Base-by-base conservation (phyloP, 2,888 invertebrate species). In the Mactromeris polynyma region DNA sequence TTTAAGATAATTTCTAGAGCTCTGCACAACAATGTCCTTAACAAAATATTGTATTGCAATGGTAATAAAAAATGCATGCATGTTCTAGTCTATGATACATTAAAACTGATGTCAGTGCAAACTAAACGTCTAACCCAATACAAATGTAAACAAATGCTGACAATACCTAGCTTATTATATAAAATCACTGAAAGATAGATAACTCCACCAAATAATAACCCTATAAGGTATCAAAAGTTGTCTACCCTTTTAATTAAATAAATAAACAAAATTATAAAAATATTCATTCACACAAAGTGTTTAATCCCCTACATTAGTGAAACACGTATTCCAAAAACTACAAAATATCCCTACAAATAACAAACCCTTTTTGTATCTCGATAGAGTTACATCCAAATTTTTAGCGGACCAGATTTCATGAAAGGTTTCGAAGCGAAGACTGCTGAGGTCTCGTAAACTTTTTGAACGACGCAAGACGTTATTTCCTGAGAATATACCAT, bases 381-480 rank as follows among this genome's bases (percentile, higher is more conserved):
- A 84, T 9, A 88, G 38, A 21, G 86, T 82, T 54, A 87, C n/a
- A 26, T 86, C 88, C 64, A 90, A 42, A 87, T 83, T 42, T 78
- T 83, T 83, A 19, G 90, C 78, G 46, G 84, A 80, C 89, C 88
- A 90, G 2, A 86, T 80, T 36, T 89, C 90, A 36, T 81, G 88
- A 19, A 89, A 40, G 21, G 42, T 85, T 51, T 87, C 85, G 26
- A 91, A 36, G 73, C 87, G 80, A n/a, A 89, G 73, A 87, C 81
- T 85, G 17, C 85, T 46, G 7, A 91, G 79, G n/a, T 91, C 91
- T 38, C 85, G 84, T 79, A 91, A 87, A 87, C 91, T 91, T 81
- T 64, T 83, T 54, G 89, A 81, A 40, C 91, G 81, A 78, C 89
- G 42, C 77, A 86, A 77, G 21, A 73, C 1, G 17, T 17, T 17